phyloP scores from a whole-genome alignment of 2,888 invertebrate species.

The Zhuqinia jingwanae region DNA sequence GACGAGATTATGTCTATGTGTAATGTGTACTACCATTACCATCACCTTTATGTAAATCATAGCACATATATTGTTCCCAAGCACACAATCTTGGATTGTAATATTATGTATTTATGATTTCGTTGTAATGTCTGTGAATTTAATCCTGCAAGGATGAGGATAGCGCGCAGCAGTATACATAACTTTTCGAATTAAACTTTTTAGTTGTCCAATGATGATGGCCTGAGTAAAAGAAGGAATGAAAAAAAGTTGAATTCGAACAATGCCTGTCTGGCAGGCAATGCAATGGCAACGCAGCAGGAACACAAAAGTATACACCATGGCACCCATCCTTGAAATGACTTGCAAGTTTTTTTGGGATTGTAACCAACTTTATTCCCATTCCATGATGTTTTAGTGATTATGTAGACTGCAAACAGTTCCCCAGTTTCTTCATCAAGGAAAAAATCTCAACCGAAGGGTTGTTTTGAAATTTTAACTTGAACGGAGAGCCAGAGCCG shows the following conservation, averaged over 20 bases:
- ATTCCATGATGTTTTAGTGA: constrained; percentile 69
- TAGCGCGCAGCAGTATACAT: too few relatives aligned
- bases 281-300: constrained; percentile 67
- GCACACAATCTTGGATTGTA: neutral
- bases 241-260: constrained; percentile 57
- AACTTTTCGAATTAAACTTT: too few relatives aligned
- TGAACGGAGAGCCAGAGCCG: constrained; percentile 7
- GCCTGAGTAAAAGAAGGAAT: constrained; percentile 32
- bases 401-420: constrained; percentile 41
- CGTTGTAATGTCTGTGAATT: neutral
- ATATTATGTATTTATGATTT: neutral
- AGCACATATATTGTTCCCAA: too few relatives aligned
- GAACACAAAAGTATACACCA: constrained; percentile 54
- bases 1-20: too few relatives aligned
- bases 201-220: neutral
- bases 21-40: too few relatives aligned
- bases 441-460: constrained; percentile 62
- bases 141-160: too few relatives aligned
- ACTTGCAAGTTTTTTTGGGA: constrained; percentile 78
- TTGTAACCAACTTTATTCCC: constrained; percentile 53
- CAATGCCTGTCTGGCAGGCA: constrained; percentile 68
- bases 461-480: constrained; percentile 62
- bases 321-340: constrained; percentile 79
- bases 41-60: too few relatives aligned
- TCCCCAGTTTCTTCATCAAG: constrained; percentile 51